A percentile compares a stretch with the other conserved stretches of the same genome.
Evolutionary conservation across 2,797 vertebrate genomes (phyloP).

Genomic region (Tinamus major): DNA sequence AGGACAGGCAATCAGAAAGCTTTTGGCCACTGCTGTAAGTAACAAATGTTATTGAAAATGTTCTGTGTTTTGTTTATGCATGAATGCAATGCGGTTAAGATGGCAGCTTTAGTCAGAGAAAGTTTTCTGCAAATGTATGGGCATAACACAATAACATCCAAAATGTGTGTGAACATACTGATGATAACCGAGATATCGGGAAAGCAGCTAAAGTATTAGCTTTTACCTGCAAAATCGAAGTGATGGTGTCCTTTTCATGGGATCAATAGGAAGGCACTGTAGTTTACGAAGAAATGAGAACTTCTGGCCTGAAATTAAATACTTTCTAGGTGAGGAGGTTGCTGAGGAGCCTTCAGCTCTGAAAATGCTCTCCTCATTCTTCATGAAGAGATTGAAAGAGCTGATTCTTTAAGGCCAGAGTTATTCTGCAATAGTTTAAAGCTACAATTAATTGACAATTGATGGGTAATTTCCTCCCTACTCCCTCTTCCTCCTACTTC

Average conservation of each 20-base stretch:
- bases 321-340: neutral
- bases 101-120: neutral
- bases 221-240: neutral
- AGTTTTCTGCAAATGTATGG: neutral
- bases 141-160: neutral
- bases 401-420: neutral
- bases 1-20: neutral
- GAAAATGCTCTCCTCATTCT: neutral
- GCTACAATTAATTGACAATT: neutral
- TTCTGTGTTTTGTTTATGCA: neutral
- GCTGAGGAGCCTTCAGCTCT: neutral
- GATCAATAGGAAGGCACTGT: neutral
- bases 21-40: neutral
- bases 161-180: accelerated
- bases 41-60: neutral
- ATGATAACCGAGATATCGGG: no score
- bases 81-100: neutral
- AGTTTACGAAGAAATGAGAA: neutral
- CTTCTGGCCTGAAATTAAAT: neutral
- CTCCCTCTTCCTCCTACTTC: neutral
- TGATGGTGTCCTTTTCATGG: neutral
- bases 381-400: neutral
- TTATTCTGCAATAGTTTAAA: neutral
- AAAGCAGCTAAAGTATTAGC: neutral
- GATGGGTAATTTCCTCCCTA: neutral